A percentile compares a stretch with the other conserved stretches of the same genome.
Evolutionary conservation across 2,797 vertebrate genomes (phyloP).

Genomic region (Falco columbarius): DNA sequence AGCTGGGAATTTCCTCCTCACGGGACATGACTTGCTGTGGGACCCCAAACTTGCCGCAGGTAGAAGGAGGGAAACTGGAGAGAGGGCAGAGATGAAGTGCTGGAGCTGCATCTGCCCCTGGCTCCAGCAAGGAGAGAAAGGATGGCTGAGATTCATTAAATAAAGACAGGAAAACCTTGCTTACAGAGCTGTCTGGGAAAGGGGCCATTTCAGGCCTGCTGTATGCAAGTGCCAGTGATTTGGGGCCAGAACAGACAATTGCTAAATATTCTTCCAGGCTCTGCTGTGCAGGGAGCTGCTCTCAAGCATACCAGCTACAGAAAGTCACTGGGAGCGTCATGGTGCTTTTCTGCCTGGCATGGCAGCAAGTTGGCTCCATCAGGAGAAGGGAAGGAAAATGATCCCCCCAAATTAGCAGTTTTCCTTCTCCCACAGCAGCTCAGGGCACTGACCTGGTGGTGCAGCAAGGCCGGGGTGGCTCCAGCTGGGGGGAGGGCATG

Average conservation of each 20-base stretch:
- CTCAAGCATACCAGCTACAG: background rate
- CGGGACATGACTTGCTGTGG: background rate
- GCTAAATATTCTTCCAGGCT: slow-evolving; percentile 6
- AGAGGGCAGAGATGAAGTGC: background rate
- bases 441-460: background rate
- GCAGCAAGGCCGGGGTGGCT: background rate
- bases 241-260: slow-evolving; percentile 54
- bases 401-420: background rate
- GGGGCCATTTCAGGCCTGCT: slow-evolving; percentile 62
- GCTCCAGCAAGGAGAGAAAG: slow-evolving; percentile 25
- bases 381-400: background rate
- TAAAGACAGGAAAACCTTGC: slow-evolving; percentile 62
- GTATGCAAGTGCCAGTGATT: slow-evolving; percentile 12
- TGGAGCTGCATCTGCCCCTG: slow-evolving; percentile 21
- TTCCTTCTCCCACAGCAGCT: background rate
- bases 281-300: background rate
- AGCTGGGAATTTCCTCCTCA: background rate
- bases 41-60: background rate
- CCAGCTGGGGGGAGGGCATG: background rate
- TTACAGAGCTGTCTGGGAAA: slow-evolving; percentile 65
- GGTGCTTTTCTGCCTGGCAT: background rate
- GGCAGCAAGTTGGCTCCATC: background rate
- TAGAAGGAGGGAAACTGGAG: background rate
- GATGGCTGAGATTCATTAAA: slow-evolving; percentile 63
- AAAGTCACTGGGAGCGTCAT: accelerated